Evolutionary conservation across 2,113 vertebrate genomes (phyloP), one percentile per base, ranked within the genome.

Genomic region (Gulo gulo): DNA sequence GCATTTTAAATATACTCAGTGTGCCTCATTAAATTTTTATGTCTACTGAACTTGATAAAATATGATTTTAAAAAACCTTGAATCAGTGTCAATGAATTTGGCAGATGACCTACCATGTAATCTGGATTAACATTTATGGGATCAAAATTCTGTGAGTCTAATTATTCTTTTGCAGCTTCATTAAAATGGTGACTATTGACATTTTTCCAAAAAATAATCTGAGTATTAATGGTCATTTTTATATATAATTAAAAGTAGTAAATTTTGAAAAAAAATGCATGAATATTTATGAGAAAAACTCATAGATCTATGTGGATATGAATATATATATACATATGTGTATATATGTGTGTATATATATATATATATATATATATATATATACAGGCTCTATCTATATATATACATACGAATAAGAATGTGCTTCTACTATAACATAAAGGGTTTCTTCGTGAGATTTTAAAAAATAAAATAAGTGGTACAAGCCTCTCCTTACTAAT

Each of bases 211-310:
- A 84, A 50, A 52, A 31, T 34, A 31, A 63, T 47, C 2, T 90
- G 13, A 47, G 69, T 65, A 78, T 87, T 69, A 78, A 45, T 84
- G 59, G 5, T 14, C 63, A 82, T 36, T 55, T 82, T 95, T 67
- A 73, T 45, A 65, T 83, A 26, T 45, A 89, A 82, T 39, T 73
- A 21, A 42, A 69, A 92, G 7, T 31, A 20, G 11, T 42, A 23
- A 34, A 84, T 47, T 88, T 96, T 86, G 31, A 34, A 67, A 52
- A 52, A 80, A 39, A 45, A 52, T 16, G 20, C 20, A 50, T 31
- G 39, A 69, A 87, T 69, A 63, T 81, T 52, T 93, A 78, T 36
- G 34, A 71, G 6, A 57, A 89, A 84, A 76, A 65, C 21, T 83
- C 65, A 79, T 55, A 52, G 16, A n/a, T 45, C 6, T 73, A 8